Evolutionary conservation across 1,140 invertebrate species (phyloP).

Genomic region (Heliconius melpomene): DNA sequence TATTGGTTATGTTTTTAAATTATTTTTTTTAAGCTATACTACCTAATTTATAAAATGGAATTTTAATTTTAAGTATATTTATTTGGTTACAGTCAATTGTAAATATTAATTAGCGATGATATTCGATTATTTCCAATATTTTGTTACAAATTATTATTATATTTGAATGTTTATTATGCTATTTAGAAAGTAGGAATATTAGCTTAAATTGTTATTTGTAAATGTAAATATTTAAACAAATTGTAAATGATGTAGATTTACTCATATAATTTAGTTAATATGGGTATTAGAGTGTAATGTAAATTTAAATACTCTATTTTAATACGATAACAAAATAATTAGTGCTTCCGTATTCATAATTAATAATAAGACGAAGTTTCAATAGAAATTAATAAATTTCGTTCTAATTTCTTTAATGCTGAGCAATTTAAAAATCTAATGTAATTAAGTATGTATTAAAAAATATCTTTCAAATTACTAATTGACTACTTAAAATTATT

Average conservation of each 20-base stretch:
- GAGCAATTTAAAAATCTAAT: neutral
- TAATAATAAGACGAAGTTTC: conserved; percentile 8
- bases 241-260: conserved; percentile 17
- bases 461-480: conserved; percentile 2
- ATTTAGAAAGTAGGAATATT: conserved; percentile 27
- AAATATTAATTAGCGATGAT: neutral
- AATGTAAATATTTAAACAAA: conserved; percentile 20
- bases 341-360: conserved; percentile 39
- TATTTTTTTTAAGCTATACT: neutral
- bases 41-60: neutral
- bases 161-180: conserved; percentile 12
- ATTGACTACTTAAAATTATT: neutral
- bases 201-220: conserved; percentile 8
- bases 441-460: neutral
- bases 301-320: conserved; percentile 44
- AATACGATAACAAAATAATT: conserved; percentile 38
- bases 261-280: conserved; percentile 24
- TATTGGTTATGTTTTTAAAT: neutral
- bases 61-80: neutral
- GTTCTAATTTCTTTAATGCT: neutral
- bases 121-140: neutral
- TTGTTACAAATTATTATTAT: neutral
- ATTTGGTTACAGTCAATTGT: neutral
- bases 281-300: conserved; percentile 40
- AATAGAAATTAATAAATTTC: conserved; percentile 11